phyloP scores from a whole-genome alignment of 2,113 vertebrate genomes.

The Talpa occidentalis region DNA sequence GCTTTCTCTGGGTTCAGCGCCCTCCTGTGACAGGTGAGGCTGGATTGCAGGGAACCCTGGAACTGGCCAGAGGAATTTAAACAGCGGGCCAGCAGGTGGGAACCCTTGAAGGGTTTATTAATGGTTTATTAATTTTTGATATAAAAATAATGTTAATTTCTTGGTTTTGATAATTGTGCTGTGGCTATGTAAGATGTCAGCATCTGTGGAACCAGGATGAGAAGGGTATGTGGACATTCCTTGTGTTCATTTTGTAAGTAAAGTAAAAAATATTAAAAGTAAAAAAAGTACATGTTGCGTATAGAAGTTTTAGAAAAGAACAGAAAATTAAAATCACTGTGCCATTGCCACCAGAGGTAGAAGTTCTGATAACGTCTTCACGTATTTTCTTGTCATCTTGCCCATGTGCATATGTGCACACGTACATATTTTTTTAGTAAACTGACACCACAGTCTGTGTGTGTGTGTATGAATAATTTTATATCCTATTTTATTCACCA shows the following conservation, averaged over 20 bases:
- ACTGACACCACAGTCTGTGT: not conserved
- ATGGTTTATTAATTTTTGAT: not conserved
- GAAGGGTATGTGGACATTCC: not conserved
- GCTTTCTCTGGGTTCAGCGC: not conserved
- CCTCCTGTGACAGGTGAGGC: not conserved
- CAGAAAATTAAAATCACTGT: not conserved
- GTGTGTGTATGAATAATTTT: not conserved
- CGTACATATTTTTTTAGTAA: not conserved
- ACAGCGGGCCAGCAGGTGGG: not conserved
- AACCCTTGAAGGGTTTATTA: no score
- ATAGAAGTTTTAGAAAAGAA: not conserved
- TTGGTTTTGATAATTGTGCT: no score
- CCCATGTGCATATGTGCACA: not conserved
- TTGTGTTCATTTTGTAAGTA: conserved; percentile 6
- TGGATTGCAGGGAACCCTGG: not conserved
- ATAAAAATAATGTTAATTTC: not conserved
- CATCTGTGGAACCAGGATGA: no score
- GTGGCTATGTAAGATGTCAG: no score
- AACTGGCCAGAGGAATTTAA: not conserved
- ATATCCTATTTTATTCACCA: not conserved
- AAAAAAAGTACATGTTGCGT: not conserved
- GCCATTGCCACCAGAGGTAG: not conserved
- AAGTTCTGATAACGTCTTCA: not conserved
- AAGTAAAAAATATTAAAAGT: not conserved
- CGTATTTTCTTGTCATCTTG: not conserved